Percentiles rank a stretch among this genome's conserved stretches.
These are phyloP conservation scores for Lineus longissimus DNA, from an alignment of 1,140 invertebrate species.

Conservation along the genomic window DNA sequence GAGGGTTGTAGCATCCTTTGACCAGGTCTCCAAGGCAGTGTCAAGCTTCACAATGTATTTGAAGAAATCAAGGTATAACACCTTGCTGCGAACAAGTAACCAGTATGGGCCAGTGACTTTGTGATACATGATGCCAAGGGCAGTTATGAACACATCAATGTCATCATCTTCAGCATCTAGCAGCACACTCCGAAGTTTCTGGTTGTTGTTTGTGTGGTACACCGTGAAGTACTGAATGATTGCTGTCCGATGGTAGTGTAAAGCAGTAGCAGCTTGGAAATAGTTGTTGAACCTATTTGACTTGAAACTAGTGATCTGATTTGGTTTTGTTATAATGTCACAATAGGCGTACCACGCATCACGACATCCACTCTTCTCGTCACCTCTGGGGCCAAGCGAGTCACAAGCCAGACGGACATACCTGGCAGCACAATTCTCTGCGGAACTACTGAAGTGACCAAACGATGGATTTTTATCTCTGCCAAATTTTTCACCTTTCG, in stretches of 20 bases:
- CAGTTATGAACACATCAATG: background rate
- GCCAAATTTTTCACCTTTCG: too few relatives aligned
- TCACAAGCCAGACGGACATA: conserved; percentile 10
- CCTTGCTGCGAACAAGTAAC: background rate
- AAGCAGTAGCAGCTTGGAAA: conserved; percentile 14
- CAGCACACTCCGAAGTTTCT: conserved; percentile 17
- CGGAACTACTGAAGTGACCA: too few relatives aligned
- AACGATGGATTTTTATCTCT: too few relatives aligned
- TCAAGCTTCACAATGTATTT: background rate
- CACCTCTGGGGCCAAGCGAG: conserved; percentile 18
- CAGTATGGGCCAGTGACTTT: background rate
- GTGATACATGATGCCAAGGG: background rate
- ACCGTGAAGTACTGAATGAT: conserved; percentile 14
- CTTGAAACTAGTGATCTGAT: conserved; percentile 14
- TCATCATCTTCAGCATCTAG: conserved; percentile 9
- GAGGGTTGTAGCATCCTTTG: too few relatives aligned
- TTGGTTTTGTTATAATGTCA: conserved; percentile 1
- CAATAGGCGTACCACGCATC: conserved; percentile 19
- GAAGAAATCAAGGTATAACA: background rate
- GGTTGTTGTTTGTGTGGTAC: conserved; percentile 13
- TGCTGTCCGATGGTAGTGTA: conserved; percentile 9
- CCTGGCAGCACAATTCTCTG: conserved; percentile 8
- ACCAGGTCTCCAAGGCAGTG: background rate
- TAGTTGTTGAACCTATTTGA: conserved; percentile 22
- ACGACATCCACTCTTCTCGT: conserved; percentile 20